Percentiles rank a stretch among this genome's conserved stretches.
Conservation (phyloP, 2,113 vertebrate genomes). For the Lophius piscatorius region DNA sequence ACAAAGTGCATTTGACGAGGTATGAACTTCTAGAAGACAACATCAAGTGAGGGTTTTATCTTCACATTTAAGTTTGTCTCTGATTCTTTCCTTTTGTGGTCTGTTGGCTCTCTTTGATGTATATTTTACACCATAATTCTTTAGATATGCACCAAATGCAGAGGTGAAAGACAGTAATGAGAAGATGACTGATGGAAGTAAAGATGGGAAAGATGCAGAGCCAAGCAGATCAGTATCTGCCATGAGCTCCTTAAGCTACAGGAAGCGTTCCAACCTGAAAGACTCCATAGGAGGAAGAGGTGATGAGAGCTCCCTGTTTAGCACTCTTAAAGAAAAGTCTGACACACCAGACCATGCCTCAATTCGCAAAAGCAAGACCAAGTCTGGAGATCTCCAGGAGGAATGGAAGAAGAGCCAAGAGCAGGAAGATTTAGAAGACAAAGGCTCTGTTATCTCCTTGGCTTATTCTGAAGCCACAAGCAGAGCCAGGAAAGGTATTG, state of each 20-base stretch:
- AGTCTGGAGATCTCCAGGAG: conserved; percentile 67
- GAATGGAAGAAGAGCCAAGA: conserved; percentile 73
- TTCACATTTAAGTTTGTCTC: neutral
- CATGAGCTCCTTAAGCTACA: conserved; percentile 96
- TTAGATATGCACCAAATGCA: conserved; percentile 79
- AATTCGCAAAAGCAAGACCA: conserved; percentile 79
- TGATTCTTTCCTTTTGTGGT: conserved; percentile 12
- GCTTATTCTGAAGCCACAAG: conserved; percentile 85
- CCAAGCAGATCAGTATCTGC: conserved; percentile 85
- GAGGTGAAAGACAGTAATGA: conserved; percentile 77
- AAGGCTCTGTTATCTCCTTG: conserved; percentile 82
- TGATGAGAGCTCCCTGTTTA: conserved; percentile 89
- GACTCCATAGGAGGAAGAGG: conserved; percentile 91
- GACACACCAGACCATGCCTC: conserved; percentile 82
- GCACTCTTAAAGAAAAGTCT: conserved; percentile 85
- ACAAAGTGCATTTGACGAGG: neutral
- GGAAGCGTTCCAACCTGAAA: conserved; percentile 90
- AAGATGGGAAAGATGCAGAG: conserved; percentile 80
- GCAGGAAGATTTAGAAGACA: conserved; percentile 76
- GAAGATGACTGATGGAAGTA: conserved; percentile 68
- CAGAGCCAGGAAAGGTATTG: conserved; percentile 83
- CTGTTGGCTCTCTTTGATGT: conserved; percentile 29
- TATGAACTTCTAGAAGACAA: too few relatives aligned
- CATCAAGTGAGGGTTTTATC: neutral
- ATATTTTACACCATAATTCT: conserved; percentile 23